Conservation (phyloP, 92 coral and sea anemone genomes). For the Scolanthus callimorphus region DNA sequence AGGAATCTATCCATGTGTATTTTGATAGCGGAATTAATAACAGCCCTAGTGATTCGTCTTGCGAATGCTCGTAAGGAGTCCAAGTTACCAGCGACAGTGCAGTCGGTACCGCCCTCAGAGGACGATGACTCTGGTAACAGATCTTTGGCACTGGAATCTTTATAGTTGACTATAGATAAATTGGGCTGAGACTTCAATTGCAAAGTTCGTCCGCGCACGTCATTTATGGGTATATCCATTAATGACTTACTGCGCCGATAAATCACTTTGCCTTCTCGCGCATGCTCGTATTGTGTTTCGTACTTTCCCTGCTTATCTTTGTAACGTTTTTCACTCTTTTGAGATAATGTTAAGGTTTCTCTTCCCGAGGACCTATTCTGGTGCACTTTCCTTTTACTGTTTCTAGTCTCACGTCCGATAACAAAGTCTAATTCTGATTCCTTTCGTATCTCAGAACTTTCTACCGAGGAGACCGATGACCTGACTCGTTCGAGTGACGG, state of each 20-base stretch:
- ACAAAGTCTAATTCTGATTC: background rate
- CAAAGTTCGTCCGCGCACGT: too few relatives aligned
- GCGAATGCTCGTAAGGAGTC: background rate
- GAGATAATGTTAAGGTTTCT: background rate
- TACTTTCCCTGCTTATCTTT: background rate
- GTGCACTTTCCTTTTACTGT: background rate
- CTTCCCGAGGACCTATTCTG: background rate
- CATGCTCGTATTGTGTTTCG: background rate
- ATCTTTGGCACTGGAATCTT: background rate
- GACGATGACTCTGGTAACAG: background rate
- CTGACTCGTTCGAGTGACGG: conserved; percentile 10
- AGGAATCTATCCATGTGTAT: background rate
- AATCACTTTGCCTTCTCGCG: background rate
- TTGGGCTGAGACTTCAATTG: background rate
- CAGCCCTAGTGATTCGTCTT: background rate
- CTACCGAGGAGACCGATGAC: background rate
- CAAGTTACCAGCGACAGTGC: background rate
- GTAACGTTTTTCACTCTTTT: background rate
- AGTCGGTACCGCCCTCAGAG: background rate
- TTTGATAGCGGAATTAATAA: conserved; percentile 1
- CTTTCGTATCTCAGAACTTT: background rate
- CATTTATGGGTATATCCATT: conserved; percentile 1
- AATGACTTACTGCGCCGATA: background rate
- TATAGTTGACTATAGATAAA: background rate
- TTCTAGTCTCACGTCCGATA: background rate